Evolutionary conservation across 2,113 vertebrate species (phyloP), one percentile per base, ranked within the genome.

Genomic region (Chunga burmeisteri): DNA sequence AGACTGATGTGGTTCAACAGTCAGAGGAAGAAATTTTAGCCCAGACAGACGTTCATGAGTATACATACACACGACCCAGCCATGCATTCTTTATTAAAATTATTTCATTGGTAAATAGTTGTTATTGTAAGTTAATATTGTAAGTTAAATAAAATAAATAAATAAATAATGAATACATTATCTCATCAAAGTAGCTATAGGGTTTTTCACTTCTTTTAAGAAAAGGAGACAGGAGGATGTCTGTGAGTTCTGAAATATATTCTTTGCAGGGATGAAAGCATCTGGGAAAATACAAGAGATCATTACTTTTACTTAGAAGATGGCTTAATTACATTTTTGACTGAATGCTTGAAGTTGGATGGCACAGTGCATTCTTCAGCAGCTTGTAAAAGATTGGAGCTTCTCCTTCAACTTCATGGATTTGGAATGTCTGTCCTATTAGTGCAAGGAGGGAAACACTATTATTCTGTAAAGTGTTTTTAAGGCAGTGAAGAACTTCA

Each of bases 281-380:
- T 25, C 75, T 81, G 34, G n/a, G 47, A 81, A 84, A 93, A 75
- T 47, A 32, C 9, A 70, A 74, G 50, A 44, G 62, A 85, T 72
- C 36, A 47, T 84, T 63, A 34, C 21, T 93, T 23, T 34, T 49
- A 71, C 65, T 87, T 73, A 78, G 67, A 86, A 50, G 34, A 52
- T 25, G 40, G 8, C 30, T 94, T 86, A 93, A 93, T 93, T 92
- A 34, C 91, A 53, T 81, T 89, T 90, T 91, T 91, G 47, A 86
- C 32, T 32, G 59, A 50, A 59, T 72, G 26, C 95, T 97, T 85
- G 56, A 95, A 75, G 56, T 55, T 78, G 25, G 70, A 40, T 44
- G 61, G 47, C 42, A 44, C 19, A n/a, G 46, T 25, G 20, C 38
- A 25, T 81, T 84, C 73, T 89, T 81, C 72, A 81, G 72, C 40